Percentiles rank a stretch among this genome's conserved stretches.
Evolutionary conservation across 2,888 invertebrate genomes (phyloP).

Genomic region (Ashinkailepas kermadecensis): DNA sequence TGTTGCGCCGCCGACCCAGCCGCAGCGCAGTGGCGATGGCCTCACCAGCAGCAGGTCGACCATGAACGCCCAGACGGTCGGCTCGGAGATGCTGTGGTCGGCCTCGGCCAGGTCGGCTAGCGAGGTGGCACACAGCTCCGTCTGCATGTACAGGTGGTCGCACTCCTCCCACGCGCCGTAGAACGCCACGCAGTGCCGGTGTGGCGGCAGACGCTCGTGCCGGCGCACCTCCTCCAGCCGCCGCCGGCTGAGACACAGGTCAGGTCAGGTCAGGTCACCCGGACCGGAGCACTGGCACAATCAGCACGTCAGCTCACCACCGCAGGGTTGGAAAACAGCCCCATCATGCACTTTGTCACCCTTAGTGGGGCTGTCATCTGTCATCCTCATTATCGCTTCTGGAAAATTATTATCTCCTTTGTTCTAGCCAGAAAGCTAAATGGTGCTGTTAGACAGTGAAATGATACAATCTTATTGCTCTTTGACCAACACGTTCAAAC

Average conservation of each 20-base stretch:
- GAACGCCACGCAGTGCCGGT: slow-evolving; percentile 59
- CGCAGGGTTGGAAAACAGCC: too few species aligned
- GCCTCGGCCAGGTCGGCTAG: slow-evolving; percentile 52
- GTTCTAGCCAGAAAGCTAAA: too few species aligned
- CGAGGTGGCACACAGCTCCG: slow-evolving; percentile 60
- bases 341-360: too few species aligned
- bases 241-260: slow-evolving; percentile 41
- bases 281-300: neutral
- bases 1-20: too few species aligned
- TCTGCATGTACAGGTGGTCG: slow-evolving; percentile 58
- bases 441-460: too few species aligned
- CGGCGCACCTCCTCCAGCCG: slow-evolving; percentile 59
- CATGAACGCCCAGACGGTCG: slow-evolving; percentile 57
- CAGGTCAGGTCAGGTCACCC: neutral
- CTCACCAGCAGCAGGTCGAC: slow-evolving; percentile 46
- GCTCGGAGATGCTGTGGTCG: slow-evolving; percentile 53
- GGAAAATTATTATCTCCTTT: too few species aligned
- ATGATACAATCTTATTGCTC: too few species aligned
- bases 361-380: too few species aligned
- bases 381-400: too few species aligned
- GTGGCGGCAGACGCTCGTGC: slow-evolving; percentile 58
- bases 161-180: slow-evolving; percentile 66
- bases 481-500: too few species aligned
- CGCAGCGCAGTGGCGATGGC: too few species aligned
- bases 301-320: too few species aligned